Evolutionary conservation across 2,113 vertebrate genomes (phyloP), one percentile per base, ranked within the genome.

Genomic region (Ochotona curzoniae): DNA sequence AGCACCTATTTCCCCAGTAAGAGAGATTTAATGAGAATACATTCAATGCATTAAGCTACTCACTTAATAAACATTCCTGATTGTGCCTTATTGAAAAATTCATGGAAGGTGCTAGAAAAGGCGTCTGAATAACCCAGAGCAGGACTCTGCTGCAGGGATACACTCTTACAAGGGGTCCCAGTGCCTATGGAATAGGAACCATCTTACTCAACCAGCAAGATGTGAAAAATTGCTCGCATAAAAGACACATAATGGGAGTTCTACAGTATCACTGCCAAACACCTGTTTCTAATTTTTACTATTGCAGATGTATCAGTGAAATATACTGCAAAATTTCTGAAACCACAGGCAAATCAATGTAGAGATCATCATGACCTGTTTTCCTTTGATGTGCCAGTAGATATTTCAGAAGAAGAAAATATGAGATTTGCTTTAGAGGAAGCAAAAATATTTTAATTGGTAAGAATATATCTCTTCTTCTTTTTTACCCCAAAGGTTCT

Each of bases 361-460:
- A 81, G 81, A 90, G 94, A 66, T 78, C 28, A 63, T 71, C 26
- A 17, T 64, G 25, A 54, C 18, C 5, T 70, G 6, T 70, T 93
- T 82, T 49, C n/a, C n/a, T 91, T 28, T 93, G 32, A 93, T 32
- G 23, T 14, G 54, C 23, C 87, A 82, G 63, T 12, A 89, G 82
- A 49, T 67, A 80, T 60, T 93, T 79, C 87, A 35, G 73, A 78
- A 82, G 70, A 51, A 26, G 69, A 23, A 91, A 83, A 76, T 44
- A 9, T 91, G 51, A 90, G 32, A 71, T 32, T 76, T 83, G 28
- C 38, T 71, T 87, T 21, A 87, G 21, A 73, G 8, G 25, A 89
- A 84, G 20, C 0, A 86, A 81, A 92, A 84, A 81, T 13, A 80
- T 73, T 26, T 89, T 11, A 82, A 23, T 35, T 90, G 26, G 7